A percentile compares a stretch with the other conserved stretches of the same genome.
Conservation (phyloP, 1,140 invertebrate genomes). For the Rhynchophorus ferrugineus region DNA sequence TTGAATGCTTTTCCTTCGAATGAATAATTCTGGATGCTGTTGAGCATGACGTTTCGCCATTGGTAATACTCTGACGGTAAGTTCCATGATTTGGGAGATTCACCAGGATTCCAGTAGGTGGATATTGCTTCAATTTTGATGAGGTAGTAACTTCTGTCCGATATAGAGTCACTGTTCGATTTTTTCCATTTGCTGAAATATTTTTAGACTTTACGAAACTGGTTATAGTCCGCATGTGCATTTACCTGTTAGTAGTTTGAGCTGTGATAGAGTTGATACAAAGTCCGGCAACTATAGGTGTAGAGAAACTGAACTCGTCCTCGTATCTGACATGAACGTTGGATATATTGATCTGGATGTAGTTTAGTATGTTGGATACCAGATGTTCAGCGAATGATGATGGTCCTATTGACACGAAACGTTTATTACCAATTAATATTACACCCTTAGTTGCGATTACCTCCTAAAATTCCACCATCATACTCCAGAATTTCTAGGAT, state of each 20-base stretch:
- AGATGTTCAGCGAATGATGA: slow-evolving; percentile 62
- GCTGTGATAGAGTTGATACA: slow-evolving; percentile 71
- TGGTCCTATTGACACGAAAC: too few species aligned
- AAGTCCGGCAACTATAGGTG: slow-evolving; percentile 66
- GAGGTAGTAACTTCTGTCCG: slow-evolving; percentile 67
- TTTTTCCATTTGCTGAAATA: slow-evolving; percentile 71
- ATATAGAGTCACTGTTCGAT: slow-evolving; percentile 52
- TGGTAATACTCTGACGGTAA: slow-evolving; percentile 51
- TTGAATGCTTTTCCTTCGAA: slow-evolving; percentile 50
- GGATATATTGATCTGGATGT: slow-evolving; percentile 70
- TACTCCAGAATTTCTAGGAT: slow-evolving; percentile 47
- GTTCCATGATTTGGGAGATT: slow-evolving; percentile 48
- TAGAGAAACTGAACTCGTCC: slow-evolving; percentile 60
- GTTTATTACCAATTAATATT: too few species aligned
- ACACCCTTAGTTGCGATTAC: too few species aligned
- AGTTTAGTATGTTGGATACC: slow-evolving; percentile 67
- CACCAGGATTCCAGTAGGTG: slow-evolving; percentile 66
- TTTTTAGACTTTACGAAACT: too few species aligned
- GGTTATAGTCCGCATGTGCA: too few species aligned
- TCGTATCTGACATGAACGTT: slow-evolving; percentile 81
- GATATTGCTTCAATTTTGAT: slow-evolving; percentile 69
- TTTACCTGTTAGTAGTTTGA: slow-evolving; percentile 72
- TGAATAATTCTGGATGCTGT: slow-evolving; percentile 66
- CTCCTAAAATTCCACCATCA: slow-evolving; percentile 39
- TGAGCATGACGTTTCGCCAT: slow-evolving; percentile 63